Base-by-base conservation (phyloP, 2,113 vertebrate genomes). In the Sebastes fasciatus region DNA sequence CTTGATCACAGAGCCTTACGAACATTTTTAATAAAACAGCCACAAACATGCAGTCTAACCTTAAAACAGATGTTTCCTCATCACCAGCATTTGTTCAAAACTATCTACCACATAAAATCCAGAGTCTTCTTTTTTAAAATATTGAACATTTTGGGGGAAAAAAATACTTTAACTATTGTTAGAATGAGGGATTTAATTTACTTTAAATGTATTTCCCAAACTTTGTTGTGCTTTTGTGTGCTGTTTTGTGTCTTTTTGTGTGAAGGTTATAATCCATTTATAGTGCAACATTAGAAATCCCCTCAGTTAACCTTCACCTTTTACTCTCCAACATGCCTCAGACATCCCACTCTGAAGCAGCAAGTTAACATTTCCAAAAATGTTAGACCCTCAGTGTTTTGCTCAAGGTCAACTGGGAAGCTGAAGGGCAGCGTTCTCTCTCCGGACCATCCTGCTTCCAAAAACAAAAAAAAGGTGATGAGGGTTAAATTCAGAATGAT, bases 301-400 rank as follows among this genome's bases (percentile, higher is more conserved):
- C 9, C 52, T 57, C 52, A 42, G 42, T 73, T 71, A 77, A 71
- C 61, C 64, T 66, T 66, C n/a, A 45, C 43, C 17, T 83, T 83
- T 75, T 52, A 21, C 54, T 77, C 55, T 19, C 60, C 52, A n/a
- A 4, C 8, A 12, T 67, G 68, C 63, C 58, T 77, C 21, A 52
- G 26, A 63, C 45, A 19, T 58, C 67, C 62, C 45, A 12, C 34
- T 67, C 40, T 71, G 62, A 69, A 76, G 48, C 74, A 51, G 64
- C 3, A 10, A 66, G 57, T 78, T 67, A 66, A 67, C 78, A 66
- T 86, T 74, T 86, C 83, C 78, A 74, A 78, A 81, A 80, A 79
- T 61, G 79, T 64, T 64, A 14, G 58, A 67, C 54, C 64, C 23
- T 40, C 11, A 9, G 14, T 73, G 62, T 60, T 67, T 82, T 61